phyloP scores from a whole-genome alignment of 2,797 vertebrate species.

The Semaprochilodus insignis region DNA sequence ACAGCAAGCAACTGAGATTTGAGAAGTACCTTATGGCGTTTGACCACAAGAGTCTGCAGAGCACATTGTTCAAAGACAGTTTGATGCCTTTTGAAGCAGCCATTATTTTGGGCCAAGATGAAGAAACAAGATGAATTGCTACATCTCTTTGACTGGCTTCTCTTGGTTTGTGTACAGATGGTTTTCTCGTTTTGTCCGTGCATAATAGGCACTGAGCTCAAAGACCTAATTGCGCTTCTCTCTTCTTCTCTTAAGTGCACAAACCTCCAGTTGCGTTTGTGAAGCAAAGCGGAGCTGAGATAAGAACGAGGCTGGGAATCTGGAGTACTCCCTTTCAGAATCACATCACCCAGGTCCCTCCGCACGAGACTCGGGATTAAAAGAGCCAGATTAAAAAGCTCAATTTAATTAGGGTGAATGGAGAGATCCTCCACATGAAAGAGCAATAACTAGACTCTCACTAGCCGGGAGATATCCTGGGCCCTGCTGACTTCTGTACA shows the following conservation, averaged over 20 bases:
- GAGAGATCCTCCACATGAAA: constrained; percentile 84
- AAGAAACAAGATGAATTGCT: constrained; percentile 16
- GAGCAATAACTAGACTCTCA: constrained; percentile 83
- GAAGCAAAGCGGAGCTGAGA: constrained; percentile 73
- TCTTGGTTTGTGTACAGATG: constrained; percentile 38
- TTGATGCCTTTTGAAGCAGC: constrained; percentile 10
- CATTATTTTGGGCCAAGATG: neutral
- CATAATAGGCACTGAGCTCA: constrained; percentile 61
- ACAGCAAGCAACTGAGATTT: constrained; percentile 15
- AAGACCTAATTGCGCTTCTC: constrained; percentile 69
- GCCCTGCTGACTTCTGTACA: constrained; percentile 76
- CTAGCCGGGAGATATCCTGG: constrained; percentile 79
- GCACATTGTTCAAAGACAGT: neutral
- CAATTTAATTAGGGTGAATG: constrained; percentile 87
- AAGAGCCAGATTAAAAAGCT: constrained; percentile 85
- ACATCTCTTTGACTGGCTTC: neutral
- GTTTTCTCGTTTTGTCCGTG: constrained; percentile 57
- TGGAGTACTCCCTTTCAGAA: constrained; percentile 83
- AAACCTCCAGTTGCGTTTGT: constrained; percentile 82
- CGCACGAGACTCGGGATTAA: constrained; percentile 84
- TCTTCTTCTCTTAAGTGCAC: constrained; percentile 69
- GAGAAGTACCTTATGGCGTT: neutral
- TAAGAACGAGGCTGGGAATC: constrained; percentile 82
- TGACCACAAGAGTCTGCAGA: neutral
- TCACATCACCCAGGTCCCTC: constrained; percentile 82